Conservation (phyloP, 2,888 invertebrate species). For the Drosophila fungiperda region DNA sequence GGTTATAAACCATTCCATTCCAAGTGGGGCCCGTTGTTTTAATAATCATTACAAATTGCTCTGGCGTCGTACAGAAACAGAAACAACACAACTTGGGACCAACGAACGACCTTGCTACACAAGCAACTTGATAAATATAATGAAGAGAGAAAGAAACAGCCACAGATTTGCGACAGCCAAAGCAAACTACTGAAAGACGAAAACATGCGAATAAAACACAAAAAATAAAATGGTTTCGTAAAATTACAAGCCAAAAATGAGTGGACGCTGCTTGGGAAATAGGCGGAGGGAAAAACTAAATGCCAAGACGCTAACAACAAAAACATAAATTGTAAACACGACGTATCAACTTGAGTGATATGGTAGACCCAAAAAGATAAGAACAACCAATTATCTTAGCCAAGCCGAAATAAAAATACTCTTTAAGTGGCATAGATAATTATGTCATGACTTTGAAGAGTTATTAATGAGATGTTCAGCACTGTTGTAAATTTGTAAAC, state of each 20-base stretch:
- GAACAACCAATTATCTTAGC: conserved; percentile 19
- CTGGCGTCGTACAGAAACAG: conserved; percentile 51
- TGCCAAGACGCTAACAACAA: conserved; percentile 20
- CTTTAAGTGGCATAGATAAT: conserved; percentile 18
- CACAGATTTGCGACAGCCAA: conserved; percentile 55
- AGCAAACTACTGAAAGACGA: conserved; percentile 16
- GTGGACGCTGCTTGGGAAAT: conserved; percentile 50
- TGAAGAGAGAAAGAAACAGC: conserved; percentile 41
- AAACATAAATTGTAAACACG: conserved; percentile 35
- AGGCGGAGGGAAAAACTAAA: conserved; percentile 38
- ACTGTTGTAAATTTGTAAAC: not conserved
- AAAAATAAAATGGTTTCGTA: conserved; percentile 57
- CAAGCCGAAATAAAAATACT: conserved; percentile 10
- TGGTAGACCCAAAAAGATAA: conserved; percentile 38
- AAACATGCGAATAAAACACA: conserved; percentile 24
- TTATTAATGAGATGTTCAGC: not conserved
- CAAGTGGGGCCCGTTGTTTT: conserved; percentile 71
- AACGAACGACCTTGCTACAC: conserved; percentile 80
- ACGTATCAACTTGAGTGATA: conserved; percentile 35
- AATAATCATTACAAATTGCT: conserved; percentile 80
- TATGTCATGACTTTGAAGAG: conserved; percentile 10
- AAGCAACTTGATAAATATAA: conserved; percentile 65
- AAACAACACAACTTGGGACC: conserved; percentile 46
- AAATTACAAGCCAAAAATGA: conserved; percentile 54
- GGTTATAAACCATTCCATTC: conserved; percentile 49